Base-by-base conservation (phyloP, 2,113 vertebrate species). In the Circaetus cinerascens region DNA sequence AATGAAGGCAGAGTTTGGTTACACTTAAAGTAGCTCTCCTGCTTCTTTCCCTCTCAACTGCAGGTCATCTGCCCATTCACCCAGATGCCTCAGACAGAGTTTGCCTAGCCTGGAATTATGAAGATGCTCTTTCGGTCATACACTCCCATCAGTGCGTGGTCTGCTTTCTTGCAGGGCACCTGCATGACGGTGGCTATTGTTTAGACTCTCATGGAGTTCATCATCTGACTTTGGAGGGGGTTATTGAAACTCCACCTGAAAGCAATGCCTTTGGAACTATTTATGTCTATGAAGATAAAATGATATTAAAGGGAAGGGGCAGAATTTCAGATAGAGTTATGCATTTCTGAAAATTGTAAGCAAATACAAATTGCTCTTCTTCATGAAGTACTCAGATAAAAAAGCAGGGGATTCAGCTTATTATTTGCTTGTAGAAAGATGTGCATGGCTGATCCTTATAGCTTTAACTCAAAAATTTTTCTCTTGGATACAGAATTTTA, bases 21-120 rank as follows among this genome's bases (percentile, higher is more conserved):
- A 40, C 3, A 10, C 16, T 22, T 43, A 29, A 48, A 62, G 32
- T 55, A 77, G 51, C 20, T 64, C 11, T 75, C 7, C 17, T 64
- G 3, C 25, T 91, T 92, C 63, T 94, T 84, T 94, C 48, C 41
- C 50, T 77, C 63, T 51, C 83, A 30, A 26, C 68, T 88, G 66
- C 98, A 99, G 99, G 98, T 95, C 99, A 99, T 81, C 93, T 99
- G 71, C 99, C 99, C 7, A 96, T 99, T 76, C 99, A 99, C 72
- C 99, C 99, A 0, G 5, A 20, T 5, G 98, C 98, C 73, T 98
- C 99, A 6, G 95, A 97, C 3, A 36, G 75, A 2, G 89, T 99
- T 36, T 99, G 98, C 92, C 98, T 99, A 13, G 98, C 99, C 27
- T 99, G 99, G 99, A 99, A 99, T 97, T 99, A 98, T 8, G 56